Percentiles rank a stretch among this genome's conserved stretches.
Evolutionary conservation across 1,140 invertebrate genomes (phyloP).

Genomic region (Vanessa tameamea): DNA sequence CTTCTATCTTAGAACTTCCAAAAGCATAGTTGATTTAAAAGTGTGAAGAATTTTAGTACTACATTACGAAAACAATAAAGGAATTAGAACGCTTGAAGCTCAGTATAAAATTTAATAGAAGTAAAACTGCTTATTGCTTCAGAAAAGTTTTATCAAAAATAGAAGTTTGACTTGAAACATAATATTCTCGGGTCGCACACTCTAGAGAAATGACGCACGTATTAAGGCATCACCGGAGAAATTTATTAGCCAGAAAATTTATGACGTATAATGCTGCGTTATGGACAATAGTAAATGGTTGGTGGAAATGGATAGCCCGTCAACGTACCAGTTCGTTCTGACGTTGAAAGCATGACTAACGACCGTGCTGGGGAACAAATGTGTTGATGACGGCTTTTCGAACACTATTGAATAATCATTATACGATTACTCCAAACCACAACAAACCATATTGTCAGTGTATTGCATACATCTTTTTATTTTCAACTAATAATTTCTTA

Average conservation of each 20-base stretch:
- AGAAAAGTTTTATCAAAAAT: no score
- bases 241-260: conserved; percentile 26
- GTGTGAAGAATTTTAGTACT: no score
- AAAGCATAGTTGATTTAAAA: no score
- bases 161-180: no score
- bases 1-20: no score
- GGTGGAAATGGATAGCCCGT: conserved; percentile 26
- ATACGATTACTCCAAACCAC: not conserved
- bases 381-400: conserved; percentile 11
- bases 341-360: conserved; percentile 32
- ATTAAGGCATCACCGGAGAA: conserved; percentile 13
- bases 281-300: conserved; percentile 28
- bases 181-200: not conserved
- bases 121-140: no score
- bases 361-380: conserved; percentile 11
- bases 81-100: no score
- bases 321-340: conserved; percentile 26
- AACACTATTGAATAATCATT: conserved; percentile 8
- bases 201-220: not conserved
- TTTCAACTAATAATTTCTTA: not conserved
- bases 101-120: no score
- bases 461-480: not conserved
- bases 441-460: not conserved
- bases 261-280: conserved; percentile 18
- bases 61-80: no score